These are phyloP conservation scores for Brachyistius frenatus DNA, from an alignment of 2,113 vertebrate species.

Conservation along the genomic window DNA sequence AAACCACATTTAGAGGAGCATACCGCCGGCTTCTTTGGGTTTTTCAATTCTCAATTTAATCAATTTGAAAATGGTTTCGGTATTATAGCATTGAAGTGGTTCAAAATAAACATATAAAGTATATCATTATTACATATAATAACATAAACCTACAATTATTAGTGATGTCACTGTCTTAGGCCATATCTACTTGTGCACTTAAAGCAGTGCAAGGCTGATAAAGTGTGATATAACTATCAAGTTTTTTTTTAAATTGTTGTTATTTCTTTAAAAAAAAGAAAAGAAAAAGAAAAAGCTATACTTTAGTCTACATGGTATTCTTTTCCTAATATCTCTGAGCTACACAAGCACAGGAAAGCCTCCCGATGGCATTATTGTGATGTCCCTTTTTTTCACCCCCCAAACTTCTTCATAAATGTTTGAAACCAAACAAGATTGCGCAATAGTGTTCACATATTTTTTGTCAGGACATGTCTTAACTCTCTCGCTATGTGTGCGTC, in stretches of 20 bases:
- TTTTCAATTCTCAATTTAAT: too few relatives aligned
- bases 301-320: background rate
- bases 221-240: background rate
- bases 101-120: too few relatives aligned
- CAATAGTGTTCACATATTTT: constrained; percentile 44
- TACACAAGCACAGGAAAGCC: background rate
- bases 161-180: too few relatives aligned
- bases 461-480: constrained; percentile 29
- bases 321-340: background rate
- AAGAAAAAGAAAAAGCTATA: background rate
- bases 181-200: too few relatives aligned
- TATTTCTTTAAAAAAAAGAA: too few relatives aligned
- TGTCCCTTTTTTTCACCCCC: background rate
- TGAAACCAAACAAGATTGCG: constrained; percentile 35
- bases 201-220: constrained; percentile 16
- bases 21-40: too few relatives aligned
- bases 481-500: background rate
- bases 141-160: too few relatives aligned
- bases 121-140: too few relatives aligned
- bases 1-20: too few relatives aligned
- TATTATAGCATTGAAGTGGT: too few relatives aligned
- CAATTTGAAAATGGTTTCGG: background rate
- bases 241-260: too few relatives aligned
- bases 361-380: constrained; percentile 1
- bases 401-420: background rate